Evolutionary conservation across 2,797 vertebrate species (phyloP).

Genomic region (Oryzias dopingdopingensis): DNA sequence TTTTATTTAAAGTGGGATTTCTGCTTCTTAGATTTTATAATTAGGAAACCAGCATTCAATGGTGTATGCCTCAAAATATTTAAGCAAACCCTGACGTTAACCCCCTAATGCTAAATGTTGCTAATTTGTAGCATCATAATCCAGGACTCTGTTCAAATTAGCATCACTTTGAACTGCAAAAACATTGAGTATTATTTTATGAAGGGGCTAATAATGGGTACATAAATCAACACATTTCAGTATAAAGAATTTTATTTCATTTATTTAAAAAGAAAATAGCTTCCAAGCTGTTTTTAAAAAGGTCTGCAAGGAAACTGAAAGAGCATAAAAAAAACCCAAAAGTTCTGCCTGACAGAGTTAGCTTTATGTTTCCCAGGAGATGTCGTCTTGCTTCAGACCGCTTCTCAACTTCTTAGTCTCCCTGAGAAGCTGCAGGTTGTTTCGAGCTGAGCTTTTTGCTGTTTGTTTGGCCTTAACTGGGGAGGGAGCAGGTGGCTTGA

Average conservation of each 20-base stretch:
- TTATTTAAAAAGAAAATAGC: background rate
- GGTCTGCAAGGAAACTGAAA: background rate
- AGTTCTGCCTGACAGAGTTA: slow-evolving; percentile 9
- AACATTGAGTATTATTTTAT: no score
- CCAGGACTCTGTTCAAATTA: no score
- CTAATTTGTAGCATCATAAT: no score
- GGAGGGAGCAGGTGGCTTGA: slow-evolving; percentile 54
- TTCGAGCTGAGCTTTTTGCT: slow-evolving; percentile 49
- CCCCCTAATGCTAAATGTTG: no score
- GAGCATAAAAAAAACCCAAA: slow-evolving; percentile 17
- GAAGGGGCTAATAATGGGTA: background rate
- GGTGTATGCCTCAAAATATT: no score
- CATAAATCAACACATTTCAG: background rate
- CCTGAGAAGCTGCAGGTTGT: slow-evolving; percentile 77
- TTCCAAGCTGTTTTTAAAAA: background rate
- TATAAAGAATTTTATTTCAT: slow-evolving; percentile 44
- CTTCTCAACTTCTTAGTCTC: slow-evolving; percentile 82
- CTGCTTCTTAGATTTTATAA: no score
- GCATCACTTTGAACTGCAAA: no score
- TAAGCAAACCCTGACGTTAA: no score
- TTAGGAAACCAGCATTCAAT: no score
- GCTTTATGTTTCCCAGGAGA: slow-evolving; percentile 82
- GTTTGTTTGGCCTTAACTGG: slow-evolving; percentile 60
- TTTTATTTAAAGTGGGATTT: no score
- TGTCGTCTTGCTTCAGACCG: slow-evolving; percentile 79